Percentiles rank a stretch among this genome's conserved stretches.
phyloP scores from a whole-genome alignment of 1,140 invertebrate species.

The Pseudoatta argentina region DNA sequence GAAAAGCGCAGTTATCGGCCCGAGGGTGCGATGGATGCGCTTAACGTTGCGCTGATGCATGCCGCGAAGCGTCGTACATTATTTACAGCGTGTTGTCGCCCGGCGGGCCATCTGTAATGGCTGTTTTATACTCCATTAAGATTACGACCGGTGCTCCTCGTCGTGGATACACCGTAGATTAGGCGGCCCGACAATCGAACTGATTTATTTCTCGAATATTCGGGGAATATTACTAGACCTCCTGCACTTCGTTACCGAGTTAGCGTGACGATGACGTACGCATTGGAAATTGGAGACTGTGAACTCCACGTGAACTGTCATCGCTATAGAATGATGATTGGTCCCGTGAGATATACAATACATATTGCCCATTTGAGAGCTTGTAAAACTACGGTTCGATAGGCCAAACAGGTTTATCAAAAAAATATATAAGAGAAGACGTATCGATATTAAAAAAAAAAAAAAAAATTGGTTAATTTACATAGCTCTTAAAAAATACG shows the following conservation, averaged over 20 bases:
- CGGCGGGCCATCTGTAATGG: constrained; percentile 84
- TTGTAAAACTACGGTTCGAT: neutral
- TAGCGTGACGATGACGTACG: constrained; percentile 20
- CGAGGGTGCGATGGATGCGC: constrained; percentile 30
- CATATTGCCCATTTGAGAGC: neutral
- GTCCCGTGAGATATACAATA: neutral
- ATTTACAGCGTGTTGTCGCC: constrained; percentile 83
- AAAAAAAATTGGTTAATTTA: neutral
- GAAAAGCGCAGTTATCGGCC: constrained; percentile 62
- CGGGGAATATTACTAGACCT: constrained; percentile 19
- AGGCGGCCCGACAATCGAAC: constrained; percentile 52
- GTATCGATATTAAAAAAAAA: neutral
- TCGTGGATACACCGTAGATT: constrained; percentile 73
- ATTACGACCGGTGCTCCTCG: constrained; percentile 78
- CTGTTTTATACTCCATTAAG: constrained; percentile 84
- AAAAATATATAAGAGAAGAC: neutral
- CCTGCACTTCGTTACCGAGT: constrained; percentile 40
- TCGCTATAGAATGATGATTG: constrained; percentile 8
- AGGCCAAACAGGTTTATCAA: neutral
- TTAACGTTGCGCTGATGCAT: constrained; percentile 41
- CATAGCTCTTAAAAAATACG: neutral
- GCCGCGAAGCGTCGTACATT: constrained; percentile 67
- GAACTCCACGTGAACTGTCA: constrained; percentile 28
- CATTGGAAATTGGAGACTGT: constrained; percentile 29
- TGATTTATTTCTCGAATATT: constrained; percentile 75